Conservation (phyloP, 1,140 invertebrate genomes). For the Drosophila pseudoobscura region DNA sequence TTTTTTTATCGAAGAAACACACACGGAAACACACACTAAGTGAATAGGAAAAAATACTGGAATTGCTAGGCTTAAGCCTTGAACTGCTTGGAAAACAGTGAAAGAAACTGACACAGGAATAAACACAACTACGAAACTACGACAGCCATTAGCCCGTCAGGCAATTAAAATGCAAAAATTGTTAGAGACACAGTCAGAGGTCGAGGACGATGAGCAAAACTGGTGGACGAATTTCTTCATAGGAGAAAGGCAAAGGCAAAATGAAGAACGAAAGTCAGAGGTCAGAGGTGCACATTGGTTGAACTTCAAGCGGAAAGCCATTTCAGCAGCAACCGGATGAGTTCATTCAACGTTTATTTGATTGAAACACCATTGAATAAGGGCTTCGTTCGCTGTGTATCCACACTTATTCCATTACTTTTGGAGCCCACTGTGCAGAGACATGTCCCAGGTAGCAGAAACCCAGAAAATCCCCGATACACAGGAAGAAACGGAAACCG, state of each 20-base stretch:
- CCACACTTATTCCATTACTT: too few species aligned
- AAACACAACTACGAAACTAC: conserved; percentile 27
- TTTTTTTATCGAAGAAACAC: too few species aligned
- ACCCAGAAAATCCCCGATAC: neutral
- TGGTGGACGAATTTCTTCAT: too few species aligned
- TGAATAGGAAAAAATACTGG: neutral
- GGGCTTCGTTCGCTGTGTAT: too few species aligned
- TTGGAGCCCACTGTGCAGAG: conserved; percentile 28
- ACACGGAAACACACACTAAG: too few species aligned
- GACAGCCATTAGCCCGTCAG: conserved; percentile 56
- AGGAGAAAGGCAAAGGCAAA: neutral
- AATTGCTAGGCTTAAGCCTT: conserved; percentile 37
- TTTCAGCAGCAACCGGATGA: neutral
- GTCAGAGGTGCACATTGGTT: conserved; percentile 6
- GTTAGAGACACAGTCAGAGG: conserved; percentile 40
- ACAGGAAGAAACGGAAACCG: neutral
- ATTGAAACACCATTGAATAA: too few species aligned
- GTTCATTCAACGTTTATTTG: neutral
- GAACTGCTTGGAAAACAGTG: conserved; percentile 30
- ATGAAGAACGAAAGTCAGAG: conserved; percentile 17
- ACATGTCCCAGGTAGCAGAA: conserved; percentile 45
- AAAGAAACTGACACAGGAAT: conserved; percentile 21
- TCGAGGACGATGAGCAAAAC: conserved; percentile 9
- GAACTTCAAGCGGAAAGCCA: too few species aligned
- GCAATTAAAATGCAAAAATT: conserved; percentile 65